phyloP scores from a whole-genome alignment of 2,888 invertebrate genomes.

The Clostera curtula region DNA sequence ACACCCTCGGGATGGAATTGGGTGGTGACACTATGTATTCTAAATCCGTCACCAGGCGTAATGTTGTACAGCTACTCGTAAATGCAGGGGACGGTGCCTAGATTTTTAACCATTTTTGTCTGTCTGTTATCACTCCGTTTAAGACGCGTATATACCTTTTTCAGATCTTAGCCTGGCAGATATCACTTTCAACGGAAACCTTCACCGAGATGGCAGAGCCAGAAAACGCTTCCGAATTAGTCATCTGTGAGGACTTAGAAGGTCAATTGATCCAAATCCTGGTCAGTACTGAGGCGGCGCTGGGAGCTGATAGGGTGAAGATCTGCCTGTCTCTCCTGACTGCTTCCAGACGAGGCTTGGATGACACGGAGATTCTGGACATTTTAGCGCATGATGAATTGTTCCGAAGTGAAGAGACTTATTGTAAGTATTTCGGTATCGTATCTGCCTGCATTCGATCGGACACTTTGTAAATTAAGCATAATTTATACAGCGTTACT shows the following conservation, averaged over 20 bases:
- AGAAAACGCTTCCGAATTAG: slow-evolving; percentile 51
- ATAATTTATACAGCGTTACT: too few species aligned
- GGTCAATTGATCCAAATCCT: slow-evolving; percentile 80
- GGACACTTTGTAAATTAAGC: too few species aligned
- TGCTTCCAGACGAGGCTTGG: slow-evolving; percentile 84
- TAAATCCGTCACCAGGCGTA: neutral
- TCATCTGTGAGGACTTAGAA: slow-evolving; percentile 58
- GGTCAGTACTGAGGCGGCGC: slow-evolving; percentile 79
- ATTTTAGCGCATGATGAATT: slow-evolving; percentile 77
- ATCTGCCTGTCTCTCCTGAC: slow-evolving; percentile 82
- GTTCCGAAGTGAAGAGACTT: slow-evolving; percentile 78
- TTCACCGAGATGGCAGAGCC: slow-evolving; percentile 59
- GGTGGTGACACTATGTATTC: too few species aligned
- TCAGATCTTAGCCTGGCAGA: slow-evolving; percentile 70
- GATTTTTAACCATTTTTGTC: too few species aligned
- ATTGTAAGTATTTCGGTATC: too few species aligned
- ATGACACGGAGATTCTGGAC: slow-evolving; percentile 87
- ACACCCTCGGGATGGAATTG: too few species aligned
- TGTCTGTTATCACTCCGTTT: too few species aligned
- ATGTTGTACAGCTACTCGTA: too few species aligned
- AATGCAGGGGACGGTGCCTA: too few species aligned
- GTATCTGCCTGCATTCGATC: too few species aligned
- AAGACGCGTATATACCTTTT: slow-evolving; percentile 3
- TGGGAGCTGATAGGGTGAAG: slow-evolving; percentile 79
- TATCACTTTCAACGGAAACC: slow-evolving; percentile 64